These are phyloP conservation scores for Ceratina calcarata DNA, from an alignment of 1,140 invertebrate genomes.

Conservation along the genomic window DNA sequence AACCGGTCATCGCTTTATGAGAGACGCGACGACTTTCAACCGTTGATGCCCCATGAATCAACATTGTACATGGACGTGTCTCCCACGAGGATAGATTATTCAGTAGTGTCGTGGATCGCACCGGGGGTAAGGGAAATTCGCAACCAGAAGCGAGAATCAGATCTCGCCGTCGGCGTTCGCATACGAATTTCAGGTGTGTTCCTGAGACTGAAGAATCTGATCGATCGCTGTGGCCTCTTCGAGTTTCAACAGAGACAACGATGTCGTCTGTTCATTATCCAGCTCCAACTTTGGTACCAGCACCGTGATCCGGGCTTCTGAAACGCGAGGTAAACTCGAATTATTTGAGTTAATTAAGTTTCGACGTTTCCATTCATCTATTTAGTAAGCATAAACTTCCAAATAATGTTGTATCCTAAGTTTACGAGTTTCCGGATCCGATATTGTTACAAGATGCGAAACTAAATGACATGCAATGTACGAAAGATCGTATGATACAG, in stretches of 20 bases:
- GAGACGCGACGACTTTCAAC: neutral
- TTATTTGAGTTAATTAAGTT: neutral
- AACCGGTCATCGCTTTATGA: neutral
- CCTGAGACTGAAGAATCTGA: neutral
- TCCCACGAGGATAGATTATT: conserved; percentile 17
- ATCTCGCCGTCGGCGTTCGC: neutral
- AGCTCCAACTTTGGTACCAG: conserved; percentile 8
- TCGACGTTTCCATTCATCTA: neutral
- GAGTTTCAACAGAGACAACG: neutral
- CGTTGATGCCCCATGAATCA: neutral
- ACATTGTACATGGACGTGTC: neutral
- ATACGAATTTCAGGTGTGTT: neutral
- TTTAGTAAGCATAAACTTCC: neutral
- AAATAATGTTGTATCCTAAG: no score
- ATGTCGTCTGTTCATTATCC: neutral
- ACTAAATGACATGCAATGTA: no score
- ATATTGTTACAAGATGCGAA: no score
- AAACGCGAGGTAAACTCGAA: neutral
- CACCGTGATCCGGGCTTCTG: conserved; percentile 13
- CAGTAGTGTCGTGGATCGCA: neutral
- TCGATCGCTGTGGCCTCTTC: conserved; percentile 2
- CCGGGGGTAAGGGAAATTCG: neutral
- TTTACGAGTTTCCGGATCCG: no score
- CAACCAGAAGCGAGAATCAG: neutral
- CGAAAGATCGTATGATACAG: no score